These are phyloP conservation scores for Apogon hyalosoma DNA, from an alignment of 2,797 vertebrate species.

Conservation along the genomic window DNA sequence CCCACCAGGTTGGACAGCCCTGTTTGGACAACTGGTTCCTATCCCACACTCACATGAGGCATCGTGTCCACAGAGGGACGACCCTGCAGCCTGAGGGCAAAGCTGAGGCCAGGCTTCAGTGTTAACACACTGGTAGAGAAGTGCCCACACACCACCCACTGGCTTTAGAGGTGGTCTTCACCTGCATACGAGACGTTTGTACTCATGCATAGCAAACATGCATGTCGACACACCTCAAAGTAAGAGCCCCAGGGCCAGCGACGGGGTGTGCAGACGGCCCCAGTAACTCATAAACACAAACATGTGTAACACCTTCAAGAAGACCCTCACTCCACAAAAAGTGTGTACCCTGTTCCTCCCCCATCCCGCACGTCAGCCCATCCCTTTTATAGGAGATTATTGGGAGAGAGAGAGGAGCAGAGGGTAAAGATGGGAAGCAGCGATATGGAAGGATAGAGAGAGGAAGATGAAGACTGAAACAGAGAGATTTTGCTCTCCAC, in stretches of 20 bases:
- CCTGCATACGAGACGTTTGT: constrained; percentile 23
- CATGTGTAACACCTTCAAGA: constrained; percentile 82
- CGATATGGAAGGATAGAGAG: constrained; percentile 70
- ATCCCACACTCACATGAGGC: constrained; percentile 69
- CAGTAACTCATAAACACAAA: constrained; percentile 78
- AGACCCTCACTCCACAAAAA: constrained; percentile 78
- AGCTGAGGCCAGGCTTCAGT: constrained; percentile 30
- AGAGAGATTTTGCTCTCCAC: constrained; percentile 77
- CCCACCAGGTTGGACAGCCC: constrained; percentile 65
- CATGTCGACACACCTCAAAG: constrained; percentile 65
- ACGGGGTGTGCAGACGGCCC: constrained; percentile 58
- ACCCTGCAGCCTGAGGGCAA: constrained; percentile 60
- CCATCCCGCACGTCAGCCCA: constrained; percentile 69
- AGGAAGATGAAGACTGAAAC: constrained; percentile 76
- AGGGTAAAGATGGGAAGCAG: constrained; percentile 79
- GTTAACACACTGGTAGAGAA: constrained; percentile 32
- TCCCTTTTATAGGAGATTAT: constrained; percentile 78
- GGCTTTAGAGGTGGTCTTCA: constrained; percentile 46
- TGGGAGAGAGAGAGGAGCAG: constrained; percentile 73
- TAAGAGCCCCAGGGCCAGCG: constrained; percentile 65
- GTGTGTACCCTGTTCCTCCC: constrained; percentile 58
- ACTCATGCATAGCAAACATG: constrained; percentile 24
- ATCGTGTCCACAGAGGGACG: constrained; percentile 48
- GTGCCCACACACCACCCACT: constrained; percentile 66
- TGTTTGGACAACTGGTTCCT: constrained; percentile 88